Base-by-base conservation (phyloP, 2,888 invertebrate genomes). In the Pyrrhia umbra region DNA sequence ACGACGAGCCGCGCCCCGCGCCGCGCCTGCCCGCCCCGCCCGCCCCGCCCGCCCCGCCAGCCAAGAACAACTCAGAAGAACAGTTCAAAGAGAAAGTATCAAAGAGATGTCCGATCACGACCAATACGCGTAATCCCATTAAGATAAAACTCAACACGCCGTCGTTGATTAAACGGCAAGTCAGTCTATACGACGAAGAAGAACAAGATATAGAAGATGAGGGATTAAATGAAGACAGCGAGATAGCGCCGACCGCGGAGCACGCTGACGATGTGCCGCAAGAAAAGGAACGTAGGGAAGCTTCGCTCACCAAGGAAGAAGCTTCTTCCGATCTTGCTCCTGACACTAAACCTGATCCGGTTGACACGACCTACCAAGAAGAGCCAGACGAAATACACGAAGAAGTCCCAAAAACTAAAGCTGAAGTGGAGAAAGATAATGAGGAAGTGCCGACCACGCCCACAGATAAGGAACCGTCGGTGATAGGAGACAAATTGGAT, bases 151-250 rank as follows among this genome's bases (percentile, higher is more conserved):
- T 94, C 23, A 86, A 91, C 76, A 87, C 91, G 63, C 94, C 95
- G 55, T 94, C 95, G 6, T 89, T 95, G 77, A 95, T 95, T 79
- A 95, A 92, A 83, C 92, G 95, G 79, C 93, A 91, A 80, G 91
- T 95, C 82, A 90, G 90, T 77, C 89, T 95, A 75, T 95, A 96
- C 73, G 96, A 96, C 77, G 96, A 95, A 69, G 95, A 95, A 78
- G 81, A 78, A 13, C 46, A 68, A 43, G 70, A 71, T 10, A 45
- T 65, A 8, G 68, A 77, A 2, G 62, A 47, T 2, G 68, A 69
- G 46, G 77, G 74, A 3, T 27, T 62, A 20, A 72, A 68, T 10
- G 80, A 75, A 5, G 70, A 66, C 6, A 40, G 2, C n/a, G 79
- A 69, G 87, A 78, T 87, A 86, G 68, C 6, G 58, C 45, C 8